Evolutionary conservation across 2,797 vertebrate genomes (phyloP), one percentile per base, ranked within the genome.

Genomic region (Platyrinchus mystaceus): DNA sequence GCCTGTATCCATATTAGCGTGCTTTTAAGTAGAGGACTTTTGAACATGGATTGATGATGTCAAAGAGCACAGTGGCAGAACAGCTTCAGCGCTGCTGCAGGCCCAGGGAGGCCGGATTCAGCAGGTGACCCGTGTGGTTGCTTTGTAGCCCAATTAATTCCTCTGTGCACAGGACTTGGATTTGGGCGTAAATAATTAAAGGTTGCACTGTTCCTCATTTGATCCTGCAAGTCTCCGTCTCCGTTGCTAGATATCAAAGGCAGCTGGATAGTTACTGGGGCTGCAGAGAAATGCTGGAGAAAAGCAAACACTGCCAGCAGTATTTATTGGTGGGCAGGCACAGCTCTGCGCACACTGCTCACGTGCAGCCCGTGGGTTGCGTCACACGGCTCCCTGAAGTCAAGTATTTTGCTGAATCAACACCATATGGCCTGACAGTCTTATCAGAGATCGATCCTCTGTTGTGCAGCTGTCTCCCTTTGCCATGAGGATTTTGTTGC

Each of bases 121-220:
- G 91, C 69, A 23, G 91, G 71, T 84, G 90, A 85, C 81, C 86
- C 7, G 8, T 18, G 75, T 39, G 68, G 19, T 13, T 63, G 80
- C 60, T 91, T 78, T 89, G 87, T 71, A 75, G 79, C 90, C 89
- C 55, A 85, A 93, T 94, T 44, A 91, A 27, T 86, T 79, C 43
- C 30, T 79, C 94, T 86, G 82, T 12, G 85, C 82, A 6, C 76
- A 37, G 55, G 78, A 17, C 84, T 92, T 53, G 75, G 64, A 20
- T 78, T 86, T 4, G 15, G 58, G 28, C 34, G 32, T 87, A 81
- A 91, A 89, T 95, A 91, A 94, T 85, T 92, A 62, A 93, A 87
- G 43, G 89, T 41, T 69, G 53, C 4, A 1, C 75, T 14, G 82
- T 30, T 84, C 66, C 63, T 85, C 59, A 1, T 73, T 92, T 67